These are phyloP conservation scores for Propithecus coquereli DNA, from an alignment of 2,113 vertebrate species.

Conservation along the genomic window DNA sequence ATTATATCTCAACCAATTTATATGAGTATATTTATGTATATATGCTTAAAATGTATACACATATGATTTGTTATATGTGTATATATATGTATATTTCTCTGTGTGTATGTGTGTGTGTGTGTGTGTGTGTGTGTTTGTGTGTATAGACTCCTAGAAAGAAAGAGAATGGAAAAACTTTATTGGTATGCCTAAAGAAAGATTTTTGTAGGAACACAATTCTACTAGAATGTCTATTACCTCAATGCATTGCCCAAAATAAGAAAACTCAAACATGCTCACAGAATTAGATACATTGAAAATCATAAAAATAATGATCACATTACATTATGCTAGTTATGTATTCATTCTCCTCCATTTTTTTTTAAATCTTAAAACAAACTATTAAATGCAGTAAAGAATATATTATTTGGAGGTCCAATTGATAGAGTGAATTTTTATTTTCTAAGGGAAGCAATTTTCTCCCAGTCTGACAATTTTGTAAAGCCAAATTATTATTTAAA, in stretches of 20 bases:
- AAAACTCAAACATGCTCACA: not conserved
- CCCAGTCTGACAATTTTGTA: not conserved
- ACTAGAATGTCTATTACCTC: not conserved
- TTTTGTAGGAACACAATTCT: not conserved
- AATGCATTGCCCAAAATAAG: not conserved
- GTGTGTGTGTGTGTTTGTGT: not conserved
- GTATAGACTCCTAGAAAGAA: not conserved
- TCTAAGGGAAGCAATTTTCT: constrained; percentile 19
- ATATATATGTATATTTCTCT: too few relatives aligned
- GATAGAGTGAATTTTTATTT: not conserved
- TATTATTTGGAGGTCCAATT: not conserved
- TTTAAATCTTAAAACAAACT: not conserved
- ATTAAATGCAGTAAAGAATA: not conserved
- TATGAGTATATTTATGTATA: not conserved
- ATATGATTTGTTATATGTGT: not conserved
- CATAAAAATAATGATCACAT: not conserved
- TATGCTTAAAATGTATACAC: not conserved
- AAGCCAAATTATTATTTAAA: constrained; percentile 27
- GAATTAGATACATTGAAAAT: not conserved
- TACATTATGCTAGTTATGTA: not conserved
- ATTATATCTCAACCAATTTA: not conserved
- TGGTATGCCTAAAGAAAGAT: not conserved
- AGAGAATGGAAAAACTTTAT: not conserved
- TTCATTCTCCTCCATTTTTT: not conserved
- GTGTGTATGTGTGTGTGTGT: not conserved